Evolutionary conservation across 2,888 invertebrate species (phyloP), one percentile per base, ranked within the genome.

Genomic region (Cyaniris semiargus): DNA sequence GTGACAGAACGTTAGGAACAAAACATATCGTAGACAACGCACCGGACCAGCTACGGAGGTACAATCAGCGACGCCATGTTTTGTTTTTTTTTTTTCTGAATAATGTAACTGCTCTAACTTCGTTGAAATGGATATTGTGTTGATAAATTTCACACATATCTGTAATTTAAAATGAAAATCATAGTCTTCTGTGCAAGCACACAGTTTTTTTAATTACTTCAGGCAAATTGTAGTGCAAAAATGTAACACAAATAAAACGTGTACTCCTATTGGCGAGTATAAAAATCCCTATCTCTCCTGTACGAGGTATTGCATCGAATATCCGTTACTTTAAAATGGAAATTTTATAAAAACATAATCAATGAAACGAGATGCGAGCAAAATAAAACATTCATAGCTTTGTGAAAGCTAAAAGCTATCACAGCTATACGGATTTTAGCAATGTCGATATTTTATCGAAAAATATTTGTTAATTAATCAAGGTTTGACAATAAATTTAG

Each of bases 1-100:
- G 91, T 82, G 89, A 93, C 88, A 93, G 89, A 82, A 80, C 80
- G 87, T 87, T 89, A 85, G 86, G 83, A 85, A 82, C 84, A 85
- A 87, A 85, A 93, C 93, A 93, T 93, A 93, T 93, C 93, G 88
- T 85, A 83, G 85, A 88, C 84, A 86, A 87, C 82, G 83, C 88
- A 89, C 86, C 81, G 92, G 93, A 93, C 93, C 93, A 93, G 85
- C 56, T 53, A 75, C 76, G 78, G 74, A 75, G 76, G 77, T 77
- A 77, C 48, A 78, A 53, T 76, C 80, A 70, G 79, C 70, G 56
- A 77, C 77, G 34, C 8, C 23, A 66, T 27, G 21, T 66, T n/a
- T n/a, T n/a, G n/a, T n/a, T n/a, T n/a, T n/a, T 66, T 23, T 23
- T 60, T 27, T 27, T 66, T 66, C 27, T 27, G 2, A 10, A 13